phyloP scores from a whole-genome alignment of 2,797 vertebrate species.

The Tadarida brasiliensis region DNA sequence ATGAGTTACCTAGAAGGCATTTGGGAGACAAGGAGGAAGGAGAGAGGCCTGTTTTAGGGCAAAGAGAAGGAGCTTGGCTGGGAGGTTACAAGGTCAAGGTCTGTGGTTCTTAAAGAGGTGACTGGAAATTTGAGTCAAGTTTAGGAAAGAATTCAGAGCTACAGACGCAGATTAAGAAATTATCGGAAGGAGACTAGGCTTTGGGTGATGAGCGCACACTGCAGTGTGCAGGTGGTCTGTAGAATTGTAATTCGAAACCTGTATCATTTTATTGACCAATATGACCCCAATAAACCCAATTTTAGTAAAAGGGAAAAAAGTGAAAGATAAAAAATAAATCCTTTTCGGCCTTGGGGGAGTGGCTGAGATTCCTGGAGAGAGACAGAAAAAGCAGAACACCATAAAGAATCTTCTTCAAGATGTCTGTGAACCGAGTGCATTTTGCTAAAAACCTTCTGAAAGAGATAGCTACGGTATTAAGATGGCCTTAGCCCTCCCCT shows the following conservation, averaged over 20 bases:
- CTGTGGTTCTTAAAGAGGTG: neutral
- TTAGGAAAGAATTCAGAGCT: slow-evolving; percentile 22
- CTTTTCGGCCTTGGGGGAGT: neutral
- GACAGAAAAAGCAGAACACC: neutral
- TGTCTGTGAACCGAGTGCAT: neutral
- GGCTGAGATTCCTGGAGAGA: neutral
- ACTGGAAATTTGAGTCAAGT: neutral
- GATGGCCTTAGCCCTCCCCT: neutral
- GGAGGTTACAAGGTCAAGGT: neutral
- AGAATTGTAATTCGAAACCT: neutral
- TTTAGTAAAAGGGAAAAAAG: neutral
- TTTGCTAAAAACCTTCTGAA: neutral
- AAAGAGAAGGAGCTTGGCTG: neutral
- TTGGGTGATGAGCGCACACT: neutral
- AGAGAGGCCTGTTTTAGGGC: neutral
- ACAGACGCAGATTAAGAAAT: neutral
- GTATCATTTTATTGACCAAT: neutral
- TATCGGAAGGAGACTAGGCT: neutral
- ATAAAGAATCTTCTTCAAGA: neutral
- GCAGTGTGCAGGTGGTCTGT: neutral
- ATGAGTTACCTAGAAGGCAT: neutral
- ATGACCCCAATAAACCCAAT: neutral
- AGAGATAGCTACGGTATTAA: neutral
- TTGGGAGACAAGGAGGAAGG: neutral
- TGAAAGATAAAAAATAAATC: neutral